Evolutionary conservation across 2,113 vertebrate genomes (phyloP).

Genomic region (Xyrauchen texanus): DNA sequence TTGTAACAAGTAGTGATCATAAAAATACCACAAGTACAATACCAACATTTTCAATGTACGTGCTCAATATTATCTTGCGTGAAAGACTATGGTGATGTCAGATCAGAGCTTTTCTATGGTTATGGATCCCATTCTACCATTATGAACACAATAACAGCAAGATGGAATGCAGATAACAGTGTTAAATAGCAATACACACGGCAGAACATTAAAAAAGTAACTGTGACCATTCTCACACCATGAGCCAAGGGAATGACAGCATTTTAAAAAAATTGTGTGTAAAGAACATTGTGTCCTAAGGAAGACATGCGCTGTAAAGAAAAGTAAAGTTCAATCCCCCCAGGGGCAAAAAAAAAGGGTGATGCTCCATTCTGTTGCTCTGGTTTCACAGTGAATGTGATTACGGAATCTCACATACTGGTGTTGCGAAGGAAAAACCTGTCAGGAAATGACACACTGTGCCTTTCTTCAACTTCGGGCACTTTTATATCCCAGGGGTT

Average conservation of each 20-base stretch:
- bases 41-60: background rate
- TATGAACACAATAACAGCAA: slow-evolving; percentile 6
- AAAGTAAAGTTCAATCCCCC: background rate
- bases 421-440: background rate
- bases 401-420: background rate
- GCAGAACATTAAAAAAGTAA: slow-evolving; percentile 17
- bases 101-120: slow-evolving; percentile 22
- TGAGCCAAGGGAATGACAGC: slow-evolving; percentile 31
- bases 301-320: background rate
- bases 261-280: background rate
- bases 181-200: slow-evolving; percentile 28
- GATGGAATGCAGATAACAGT: slow-evolving; percentile 35
- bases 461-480: no score
- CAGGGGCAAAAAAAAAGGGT: background rate
- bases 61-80: background rate
- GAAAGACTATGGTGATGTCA: background rate
- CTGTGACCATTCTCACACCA: slow-evolving; percentile 50
- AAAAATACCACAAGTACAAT: background rate
- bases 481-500: no score
- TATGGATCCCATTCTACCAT: slow-evolving; percentile 22
- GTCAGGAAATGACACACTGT: background rate
- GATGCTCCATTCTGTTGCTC: background rate
- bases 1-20: no score
- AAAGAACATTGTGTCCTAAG: slow-evolving; percentile 20
- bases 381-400: slow-evolving; percentile 10